Evolutionary conservation across 2,888 invertebrate genomes (phyloP), one percentile per base, ranked within the genome.

Genomic region (Timema cristinae): DNA sequence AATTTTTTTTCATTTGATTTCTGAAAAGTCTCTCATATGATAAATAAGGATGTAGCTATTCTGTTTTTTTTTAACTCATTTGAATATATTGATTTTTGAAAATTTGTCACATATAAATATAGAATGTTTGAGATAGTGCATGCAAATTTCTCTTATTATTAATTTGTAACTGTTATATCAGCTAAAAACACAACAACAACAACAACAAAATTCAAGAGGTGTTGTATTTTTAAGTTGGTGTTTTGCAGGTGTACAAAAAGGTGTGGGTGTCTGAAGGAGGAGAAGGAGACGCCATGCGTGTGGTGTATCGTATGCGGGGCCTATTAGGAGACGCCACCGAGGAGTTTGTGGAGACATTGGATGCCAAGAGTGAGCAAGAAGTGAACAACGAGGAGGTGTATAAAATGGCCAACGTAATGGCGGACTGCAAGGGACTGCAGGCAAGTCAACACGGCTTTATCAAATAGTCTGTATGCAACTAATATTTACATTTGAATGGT

Each of bases 281-380:
- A n/a, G 94, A 96, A 79, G 92, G 93, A 63, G 98, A 97, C 80
- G 94, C 97, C 0, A 98, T 99, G 98, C 88, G 97, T 11, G 93
- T 98, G 9, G 93, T 98, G 51, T 99, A 99, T 83, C 90, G 99
- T 67, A 98, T 99, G 98, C 87, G 98, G 72, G 98, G 98, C 0
- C 84, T 99, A 71, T 87, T 98, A 9, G 99, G 98, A 2, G 99
- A 99, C 83, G 99, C 98, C 0, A 98, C 98, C 0, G 99, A 99
- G 81, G 98, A 98, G 83, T 98, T 99, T 82, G 94, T 98, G 11
- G 97, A 98, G 84, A 94, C 94, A 0, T 85, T 98, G 52, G 94
- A 92, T 75, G 90, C 91, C 79, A 95, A 90, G 82, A 89, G 83
- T 82, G 93, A 91, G 80, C 94, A 87, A 84, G 95, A 90, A 78